Evolutionary conservation across 2,113 vertebrate genomes (phyloP).

Genomic region (Rhinopithecus roxellana): DNA sequence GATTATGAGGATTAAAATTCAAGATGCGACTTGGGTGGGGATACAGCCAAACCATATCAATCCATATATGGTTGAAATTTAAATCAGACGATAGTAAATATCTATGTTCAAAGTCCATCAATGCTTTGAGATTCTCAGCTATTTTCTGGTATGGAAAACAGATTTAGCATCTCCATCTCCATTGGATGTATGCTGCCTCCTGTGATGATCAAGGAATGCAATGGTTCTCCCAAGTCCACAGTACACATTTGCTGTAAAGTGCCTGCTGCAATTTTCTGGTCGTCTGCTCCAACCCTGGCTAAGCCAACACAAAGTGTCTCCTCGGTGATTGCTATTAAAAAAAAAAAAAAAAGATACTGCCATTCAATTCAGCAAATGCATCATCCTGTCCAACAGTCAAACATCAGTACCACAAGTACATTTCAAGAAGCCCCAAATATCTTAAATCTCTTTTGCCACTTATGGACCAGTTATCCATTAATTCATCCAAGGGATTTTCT

Average conservation of each 20-base stretch:
- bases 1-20: no score
- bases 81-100: neutral
- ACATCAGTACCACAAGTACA: neutral
- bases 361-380: neutral
- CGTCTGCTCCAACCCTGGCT: conserved; percentile 91
- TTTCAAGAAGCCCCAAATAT: neutral
- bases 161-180: conserved; percentile 94
- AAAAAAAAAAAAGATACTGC: neutral
- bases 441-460: neutral
- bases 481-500: neutral
- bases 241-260: conserved; percentile 89
- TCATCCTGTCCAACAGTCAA: neutral
- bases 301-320: conserved; percentile 88
- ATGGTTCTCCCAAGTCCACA: conserved; percentile 90
- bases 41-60: no score
- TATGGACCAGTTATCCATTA: neutral
- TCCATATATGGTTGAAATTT: neutral
- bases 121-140: conserved; percentile 75
- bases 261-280: conserved; percentile 89
- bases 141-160: conserved; percentile 85
- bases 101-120: conserved; percentile 76
- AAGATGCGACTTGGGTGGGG: no score
- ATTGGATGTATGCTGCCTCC: conserved; percentile 93
- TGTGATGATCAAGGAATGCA: conserved; percentile 94
- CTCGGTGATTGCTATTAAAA: conserved; percentile 82